Evolutionary conservation across 2,888 invertebrate genomes (phyloP), one percentile per base, ranked within the genome.

Genomic region (Acheta domesticus): DNA sequence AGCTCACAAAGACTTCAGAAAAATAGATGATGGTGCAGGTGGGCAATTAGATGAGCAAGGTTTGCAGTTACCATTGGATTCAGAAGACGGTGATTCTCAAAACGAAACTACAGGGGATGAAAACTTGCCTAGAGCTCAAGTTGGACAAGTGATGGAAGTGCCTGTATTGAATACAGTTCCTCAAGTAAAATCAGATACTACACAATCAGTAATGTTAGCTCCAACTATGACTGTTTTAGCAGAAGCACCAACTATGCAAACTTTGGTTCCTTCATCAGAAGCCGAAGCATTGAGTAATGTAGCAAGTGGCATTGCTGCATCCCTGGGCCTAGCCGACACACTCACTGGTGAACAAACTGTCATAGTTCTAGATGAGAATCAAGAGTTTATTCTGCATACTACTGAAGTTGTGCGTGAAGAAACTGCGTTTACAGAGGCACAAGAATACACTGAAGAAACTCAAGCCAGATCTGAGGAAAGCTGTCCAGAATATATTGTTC

Each of bases 1-100:
- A 20, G 87, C 89, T 84, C 94, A 94, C 84, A 91, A 90, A 84
- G 88, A 89, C 79, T 90, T 91, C 83, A 93, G 92, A 0, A 87
- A 89, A 78, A 88, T 88, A 83, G 92, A 93, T 86, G 93, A 84
- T 77, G 84, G 83, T 81, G 83, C 83, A 82, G 74, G 82, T 89
- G 90, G 81, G 89, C 81, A 81, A 74, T 79, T 89, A 83, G 91
- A 91, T 80, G 89, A 89, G 82, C 91, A 91, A 73, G 87, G 88
- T 76, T 85, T 86, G 49, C 76, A 79, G 14, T 49, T 74, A 12
- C 48, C 74, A 11, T 20, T 48, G 20, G 19, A 49, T n/a, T 74
- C 74, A n/a, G 82, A 82, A 76, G 80, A 83, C 75, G 82, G 83
- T 12, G 81, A 82, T 20, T 83, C 82, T 20, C 85, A 85, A 48